phyloP scores from a whole-genome alignment of 1,140 invertebrate genomes.

The Phortica variegata region DNA sequence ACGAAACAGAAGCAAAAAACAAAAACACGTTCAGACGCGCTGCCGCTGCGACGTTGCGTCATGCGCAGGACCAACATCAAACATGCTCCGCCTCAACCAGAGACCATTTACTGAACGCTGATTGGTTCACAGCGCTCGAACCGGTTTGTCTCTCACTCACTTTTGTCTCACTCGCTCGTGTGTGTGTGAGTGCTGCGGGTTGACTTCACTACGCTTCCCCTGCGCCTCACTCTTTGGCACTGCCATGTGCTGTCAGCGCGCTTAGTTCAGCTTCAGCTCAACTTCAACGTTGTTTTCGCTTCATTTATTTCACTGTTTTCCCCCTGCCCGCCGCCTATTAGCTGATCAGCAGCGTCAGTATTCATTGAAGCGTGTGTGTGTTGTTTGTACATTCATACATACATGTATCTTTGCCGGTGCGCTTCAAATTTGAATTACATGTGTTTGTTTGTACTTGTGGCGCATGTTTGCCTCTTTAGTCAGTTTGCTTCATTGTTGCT shows the following conservation, averaged over 20 bases:
- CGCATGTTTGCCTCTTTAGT: conserved; percentile 31
- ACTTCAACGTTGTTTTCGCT: neutral
- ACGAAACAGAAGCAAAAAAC: too few relatives aligned
- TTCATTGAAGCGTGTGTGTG: too few relatives aligned
- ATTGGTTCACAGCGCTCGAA: conserved; percentile 13
- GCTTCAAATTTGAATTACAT: conserved; percentile 22
- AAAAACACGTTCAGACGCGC: too few relatives aligned
- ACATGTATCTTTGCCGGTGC: conserved; percentile 6
- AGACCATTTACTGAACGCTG: conserved; percentile 5
- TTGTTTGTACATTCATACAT: too few relatives aligned
- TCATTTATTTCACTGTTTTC: neutral
- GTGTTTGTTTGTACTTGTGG: too few relatives aligned
- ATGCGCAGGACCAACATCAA: conserved; percentile 19
- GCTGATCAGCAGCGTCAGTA: too few relatives aligned
- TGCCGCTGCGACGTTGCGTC: conserved; percentile 9
- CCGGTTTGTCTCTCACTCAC: conserved; percentile 17
- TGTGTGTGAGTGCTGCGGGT: too few relatives aligned
- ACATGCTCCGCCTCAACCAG: conserved; percentile 19
- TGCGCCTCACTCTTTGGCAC: neutral
- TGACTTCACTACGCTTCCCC: too few relatives aligned
- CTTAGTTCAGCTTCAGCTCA: neutral
- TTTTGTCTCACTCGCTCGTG: conserved; percentile 10
- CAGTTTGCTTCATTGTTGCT: conserved; percentile 27
- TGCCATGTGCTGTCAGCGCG: neutral
- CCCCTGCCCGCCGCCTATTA: neutral